Evolutionary conservation across 2,888 invertebrate genomes (phyloP), one percentile per base, ranked within the genome.

Genomic region (Pseudoips prasinana): DNA sequence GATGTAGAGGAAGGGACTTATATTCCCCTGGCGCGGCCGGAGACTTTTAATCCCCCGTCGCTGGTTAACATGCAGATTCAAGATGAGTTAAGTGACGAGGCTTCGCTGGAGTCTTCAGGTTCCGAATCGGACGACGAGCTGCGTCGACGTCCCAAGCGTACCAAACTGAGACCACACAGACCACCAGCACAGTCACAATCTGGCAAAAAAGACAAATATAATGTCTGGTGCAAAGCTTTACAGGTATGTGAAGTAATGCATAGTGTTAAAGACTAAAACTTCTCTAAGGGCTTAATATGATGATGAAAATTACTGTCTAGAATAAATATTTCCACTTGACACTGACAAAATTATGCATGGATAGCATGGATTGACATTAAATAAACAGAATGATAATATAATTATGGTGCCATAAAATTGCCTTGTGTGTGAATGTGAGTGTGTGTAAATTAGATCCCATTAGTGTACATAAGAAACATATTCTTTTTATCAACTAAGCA

Each of bases 221-320:
- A 94, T 73, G 91, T 96, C 48, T 96, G 96, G 96, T 90, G 91
- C 47, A 90, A 90, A 42, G 84, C 91, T 10, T 68, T 92, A 46
- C 78, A 88, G 81, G 89, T 86, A 53, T 14, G 14, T 14, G 2
- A 14, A 14, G n/a, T n/a, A 42, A n/a, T n/a, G n/a, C n/a, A n/a
- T n/a, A n/a, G n/a, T n/a, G n/a, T n/a, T n/a, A n/a, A n/a, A n/a
- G n/a, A n/a, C n/a, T n/a, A n/a, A n/a, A n/a, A n/a, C n/a, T n/a
- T n/a, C n/a, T n/a, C n/a, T n/a, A n/a, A n/a, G n/a, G n/a, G n/a
- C n/a, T n/a, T n/a, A n/a, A n/a, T n/a, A n/a, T n/a, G n/a, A n/a
- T n/a, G n/a, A n/a, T n/a, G n/a, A n/a, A n/a, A n/a, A n/a, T n/a
- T n/a, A n/a, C n/a, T n/a, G n/a, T n/a, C n/a, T n/a, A n/a, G n/a